A percentile compares a stretch with the other conserved stretches of the same genome.
phyloP scores from a whole-genome alignment of 2,888 invertebrate genomes.

The Nymphalis c-album region DNA sequence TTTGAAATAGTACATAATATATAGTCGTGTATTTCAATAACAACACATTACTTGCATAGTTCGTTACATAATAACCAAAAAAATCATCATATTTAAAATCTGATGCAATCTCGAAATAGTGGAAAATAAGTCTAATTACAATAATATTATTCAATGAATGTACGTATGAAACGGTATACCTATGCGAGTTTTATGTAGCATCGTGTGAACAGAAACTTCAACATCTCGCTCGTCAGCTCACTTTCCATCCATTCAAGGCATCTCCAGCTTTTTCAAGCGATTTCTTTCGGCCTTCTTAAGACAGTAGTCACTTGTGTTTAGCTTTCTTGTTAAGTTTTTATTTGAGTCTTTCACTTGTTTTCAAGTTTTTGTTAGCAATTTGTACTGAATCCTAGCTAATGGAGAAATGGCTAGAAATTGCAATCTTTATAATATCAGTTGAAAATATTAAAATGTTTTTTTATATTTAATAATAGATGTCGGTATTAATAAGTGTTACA shows the following conservation, averaged over 20 bases:
- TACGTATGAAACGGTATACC: constrained; percentile 24
- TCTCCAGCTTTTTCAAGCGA: constrained; percentile 74
- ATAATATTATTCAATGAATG: constrained; percentile 30
- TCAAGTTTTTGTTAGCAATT: constrained; percentile 27
- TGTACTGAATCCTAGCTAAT: constrained; percentile 4
- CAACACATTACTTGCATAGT: neutral
- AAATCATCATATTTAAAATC: constrained; percentile 3
- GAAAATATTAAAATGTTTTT: too few species aligned
- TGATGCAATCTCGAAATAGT: neutral
- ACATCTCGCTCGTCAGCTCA: constrained; percentile 66
- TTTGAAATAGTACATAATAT: neutral
- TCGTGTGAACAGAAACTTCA: constrained; percentile 76
- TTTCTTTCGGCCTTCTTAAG: constrained; percentile 72
- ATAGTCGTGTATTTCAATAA: neutral
- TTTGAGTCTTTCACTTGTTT: constrained; percentile 31
- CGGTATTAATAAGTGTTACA: too few species aligned
- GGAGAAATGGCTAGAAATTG: neutral
- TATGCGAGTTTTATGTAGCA: constrained; percentile 43
- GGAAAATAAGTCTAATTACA: constrained; percentile 15
- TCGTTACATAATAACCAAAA: neutral
- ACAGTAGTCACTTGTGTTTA: constrained; percentile 51
- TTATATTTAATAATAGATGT: too few species aligned
- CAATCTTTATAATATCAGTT: too few species aligned
- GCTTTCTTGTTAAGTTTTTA: constrained; percentile 66
- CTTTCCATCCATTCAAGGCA: constrained; percentile 80